Evolutionary conservation across 2,888 invertebrate species (phyloP), one percentile per base, ranked within the genome.

Genomic region (Cataglyphis rosenhaueri): DNA sequence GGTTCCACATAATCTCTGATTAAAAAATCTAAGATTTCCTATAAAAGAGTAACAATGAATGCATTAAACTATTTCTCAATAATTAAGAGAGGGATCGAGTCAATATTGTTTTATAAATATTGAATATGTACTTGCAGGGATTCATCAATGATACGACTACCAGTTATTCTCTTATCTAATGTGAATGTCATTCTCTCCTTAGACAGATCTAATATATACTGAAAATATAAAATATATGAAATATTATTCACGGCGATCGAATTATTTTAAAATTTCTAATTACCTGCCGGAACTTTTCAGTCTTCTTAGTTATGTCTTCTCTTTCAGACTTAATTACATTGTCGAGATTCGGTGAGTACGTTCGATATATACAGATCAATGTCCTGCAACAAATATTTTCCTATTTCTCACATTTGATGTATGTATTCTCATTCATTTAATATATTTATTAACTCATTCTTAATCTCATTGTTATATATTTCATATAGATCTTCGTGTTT

Each of bases 111-210:
- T n/a, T 82, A 74, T 32, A 35, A 87, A 81, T 85, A 59, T 81
- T 44, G 82, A 75, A 62, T 83, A 91, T 91, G 89, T 91, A 94
- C 96, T 95, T 98, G 98, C 73, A 98, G 95, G 90, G 97, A 97
- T 91, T 97, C 97, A 95, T 98, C 98, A 84, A 98, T 98, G 48
- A 97, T 96, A 91, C 97, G 97, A 91, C 98, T 97, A 38, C 98
- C 98, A 35, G 98, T 98, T 86, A 98, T 97, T 91, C 98, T 95
- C 88, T 92, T 95, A 91, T 96, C 96, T 81, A 94, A 92, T 90
- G 95, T 95, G 84, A 93, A 94, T 81, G 90, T 93, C 89, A 92
- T 91, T 87, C 92, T 94, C 84, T 91, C 90, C 82, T 91, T 92
- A 64, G 94, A 94, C 81, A 93, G 82, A 48, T 93, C 91, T 71